phyloP scores from a whole-genome alignment of 2,113 vertebrate genomes.

The Strix uralensis region DNA sequence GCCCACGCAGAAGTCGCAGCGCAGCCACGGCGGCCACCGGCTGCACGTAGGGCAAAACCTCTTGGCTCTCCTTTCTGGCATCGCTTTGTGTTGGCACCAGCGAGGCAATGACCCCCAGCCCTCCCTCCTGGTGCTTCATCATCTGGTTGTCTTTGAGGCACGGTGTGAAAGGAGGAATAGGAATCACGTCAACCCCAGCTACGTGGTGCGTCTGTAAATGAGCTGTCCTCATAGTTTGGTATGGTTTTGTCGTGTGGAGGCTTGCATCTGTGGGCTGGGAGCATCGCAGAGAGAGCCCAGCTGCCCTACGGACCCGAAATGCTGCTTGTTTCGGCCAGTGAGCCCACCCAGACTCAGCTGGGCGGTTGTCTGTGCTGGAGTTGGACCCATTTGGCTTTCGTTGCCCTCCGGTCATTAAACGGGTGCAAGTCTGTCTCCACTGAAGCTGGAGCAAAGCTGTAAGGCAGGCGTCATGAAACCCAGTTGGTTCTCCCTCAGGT shows the following conservation, averaged over 20 bases:
- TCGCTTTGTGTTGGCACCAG: neutral
- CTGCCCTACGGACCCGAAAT: neutral
- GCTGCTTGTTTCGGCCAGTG: neutral
- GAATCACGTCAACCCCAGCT: neutral
- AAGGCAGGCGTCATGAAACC: too few relatives aligned
- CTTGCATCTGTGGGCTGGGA: neutral
- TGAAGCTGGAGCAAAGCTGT: neutral
- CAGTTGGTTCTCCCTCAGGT: neutral
- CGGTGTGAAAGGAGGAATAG: neutral
- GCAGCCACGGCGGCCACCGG: neutral
- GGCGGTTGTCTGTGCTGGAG: neutral
- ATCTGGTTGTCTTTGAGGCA: neutral
- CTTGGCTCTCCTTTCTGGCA: neutral
- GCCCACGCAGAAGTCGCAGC: neutral
- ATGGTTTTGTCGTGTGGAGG: neutral
- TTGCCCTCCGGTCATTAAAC: rapidly evolving
- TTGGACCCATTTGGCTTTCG: neutral
- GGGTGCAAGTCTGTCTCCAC: neutral
- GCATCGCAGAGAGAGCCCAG: rapidly evolving
- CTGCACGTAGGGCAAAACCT: neutral
- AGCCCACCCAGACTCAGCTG: neutral
- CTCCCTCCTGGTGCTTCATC: neutral
- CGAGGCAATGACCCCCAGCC: neutral
- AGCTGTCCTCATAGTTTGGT: neutral
- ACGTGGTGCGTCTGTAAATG: neutral